A percentile compares a stretch with the other conserved stretches of the same genome.
Conservation (phyloP, 2,113 vertebrate species). For the Notothenia rossii region DNA sequence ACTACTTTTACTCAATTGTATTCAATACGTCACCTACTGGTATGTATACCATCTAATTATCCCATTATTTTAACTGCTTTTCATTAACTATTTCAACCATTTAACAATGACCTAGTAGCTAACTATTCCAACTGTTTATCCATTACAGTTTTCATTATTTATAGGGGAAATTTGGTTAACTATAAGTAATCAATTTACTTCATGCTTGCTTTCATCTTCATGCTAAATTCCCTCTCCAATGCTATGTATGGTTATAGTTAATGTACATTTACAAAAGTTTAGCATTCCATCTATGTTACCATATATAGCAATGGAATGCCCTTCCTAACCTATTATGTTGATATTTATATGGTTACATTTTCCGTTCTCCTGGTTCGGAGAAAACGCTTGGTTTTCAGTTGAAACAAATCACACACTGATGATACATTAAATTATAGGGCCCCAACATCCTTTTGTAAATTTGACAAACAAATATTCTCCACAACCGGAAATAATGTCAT, state of each 20-base stretch:
- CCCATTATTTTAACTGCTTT: background rate
- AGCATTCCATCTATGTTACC: background rate
- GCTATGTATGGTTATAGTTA: background rate
- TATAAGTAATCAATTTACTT: background rate
- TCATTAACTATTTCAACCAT: background rate
- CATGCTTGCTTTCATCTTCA: background rate
- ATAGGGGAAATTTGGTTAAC: too few species aligned
- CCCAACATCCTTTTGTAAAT: slow-evolving; percentile 22
- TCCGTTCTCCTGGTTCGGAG: background rate
- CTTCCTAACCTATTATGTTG: background rate
- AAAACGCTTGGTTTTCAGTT: background rate
- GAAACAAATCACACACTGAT: background rate
- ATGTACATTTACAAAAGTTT: background rate
- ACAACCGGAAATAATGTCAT: background rate
- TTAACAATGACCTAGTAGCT: background rate
- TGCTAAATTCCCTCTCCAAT: background rate
- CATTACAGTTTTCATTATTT: background rate
- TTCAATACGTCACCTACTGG: too few species aligned
- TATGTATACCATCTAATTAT: too few species aligned
- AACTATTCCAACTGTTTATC: background rate
- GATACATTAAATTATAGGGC: background rate
- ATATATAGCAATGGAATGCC: background rate
- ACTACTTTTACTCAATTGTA: too few species aligned
- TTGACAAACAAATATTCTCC: slow-evolving; percentile 47
- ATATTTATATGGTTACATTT: background rate